These are phyloP conservation scores for Oxytorus armatus DNA, from an alignment of 2,888 invertebrate genomes.

Conservation along the genomic window DNA sequence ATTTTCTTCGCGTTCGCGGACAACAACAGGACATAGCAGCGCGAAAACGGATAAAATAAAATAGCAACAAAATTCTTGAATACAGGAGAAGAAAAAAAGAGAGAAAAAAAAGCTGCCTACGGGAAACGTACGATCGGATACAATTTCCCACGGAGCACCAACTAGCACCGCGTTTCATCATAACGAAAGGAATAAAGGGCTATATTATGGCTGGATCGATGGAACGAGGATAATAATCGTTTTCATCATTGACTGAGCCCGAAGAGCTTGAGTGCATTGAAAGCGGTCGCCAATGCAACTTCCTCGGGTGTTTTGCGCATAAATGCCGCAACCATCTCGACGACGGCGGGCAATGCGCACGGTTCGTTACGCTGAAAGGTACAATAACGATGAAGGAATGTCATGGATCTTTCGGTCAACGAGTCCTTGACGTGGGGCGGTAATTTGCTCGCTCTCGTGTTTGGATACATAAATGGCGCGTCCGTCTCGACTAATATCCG, in stretches of 20 bases:
- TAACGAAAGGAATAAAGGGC: conserved; percentile 25
- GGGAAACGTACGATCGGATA: conserved; percentile 44
- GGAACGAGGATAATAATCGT: conserved; percentile 76
- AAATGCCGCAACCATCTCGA: conserved; percentile 97
- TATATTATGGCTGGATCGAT: too few species aligned
- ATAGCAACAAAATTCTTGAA: conserved; percentile 45
- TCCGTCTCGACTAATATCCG: conserved; percentile 95
- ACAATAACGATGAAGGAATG: conserved; percentile 94
- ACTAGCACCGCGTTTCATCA: conserved; percentile 74
- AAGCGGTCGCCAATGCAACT: conserved; percentile 95
- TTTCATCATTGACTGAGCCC: conserved; percentile 91
- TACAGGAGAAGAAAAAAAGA: conserved; percentile 31
- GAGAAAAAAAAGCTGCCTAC: conserved; percentile 50
- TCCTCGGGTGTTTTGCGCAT: conserved; percentile 94
- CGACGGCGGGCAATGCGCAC: conserved; percentile 95
- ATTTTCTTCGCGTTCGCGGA: not conserved
- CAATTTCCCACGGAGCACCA: conserved; percentile 71
- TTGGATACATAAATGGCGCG: conserved; percentile 98
- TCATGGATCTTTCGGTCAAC: conserved; percentile 93
- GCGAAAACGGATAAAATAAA: conserved; percentile 25
- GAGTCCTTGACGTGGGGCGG: conserved; percentile 94
- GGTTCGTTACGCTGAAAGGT: conserved; percentile 98
- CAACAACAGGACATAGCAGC: conserved; percentile 48
- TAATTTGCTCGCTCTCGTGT: conserved; percentile 96
- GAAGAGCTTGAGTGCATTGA: conserved; percentile 96